These are phyloP conservation scores for Periophthalmus magnuspinnatus DNA, from an alignment of 2,797 vertebrate genomes.

Conservation along the genomic window DNA sequence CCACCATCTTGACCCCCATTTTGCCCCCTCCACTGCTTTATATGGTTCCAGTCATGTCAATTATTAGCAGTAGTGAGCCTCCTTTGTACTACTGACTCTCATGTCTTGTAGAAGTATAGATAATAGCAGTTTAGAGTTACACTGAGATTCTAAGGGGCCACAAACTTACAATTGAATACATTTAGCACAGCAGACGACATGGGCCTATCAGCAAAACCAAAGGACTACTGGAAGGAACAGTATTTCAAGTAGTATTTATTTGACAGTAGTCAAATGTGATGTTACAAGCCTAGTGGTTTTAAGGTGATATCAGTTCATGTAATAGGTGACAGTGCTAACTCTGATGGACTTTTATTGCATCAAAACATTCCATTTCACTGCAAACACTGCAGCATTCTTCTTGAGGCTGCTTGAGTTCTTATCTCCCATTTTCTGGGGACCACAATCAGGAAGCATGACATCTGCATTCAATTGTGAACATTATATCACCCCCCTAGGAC, in stretches of 20 bases:
- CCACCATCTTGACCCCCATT: constrained; percentile 47
- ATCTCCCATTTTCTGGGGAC: constrained; percentile 50
- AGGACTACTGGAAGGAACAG: no score
- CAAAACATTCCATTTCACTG: no score
- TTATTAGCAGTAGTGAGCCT: constrained; percentile 57
- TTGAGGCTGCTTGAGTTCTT: constrained; percentile 39
- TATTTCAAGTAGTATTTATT: no score
- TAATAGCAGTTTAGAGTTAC: no score
- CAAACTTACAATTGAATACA: no score
- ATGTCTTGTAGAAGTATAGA: no score
- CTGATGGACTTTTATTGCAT: background rate
- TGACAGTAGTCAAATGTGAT: no score
- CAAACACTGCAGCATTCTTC: constrained; percentile 7
- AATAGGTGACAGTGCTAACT: background rate
- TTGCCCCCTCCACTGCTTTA: background rate
- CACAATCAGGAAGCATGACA: constrained; percentile 71
- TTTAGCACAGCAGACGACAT: no score
- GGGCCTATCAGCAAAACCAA: no score
- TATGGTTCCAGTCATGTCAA: constrained; percentile 57
- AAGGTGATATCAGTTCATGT: no score
- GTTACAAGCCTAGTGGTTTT: no score
- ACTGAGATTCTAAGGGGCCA: no score
- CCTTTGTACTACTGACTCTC: background rate
- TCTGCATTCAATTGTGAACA: constrained; percentile 69
- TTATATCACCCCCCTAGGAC: constrained; percentile 34